A percentile compares a stretch with the other conserved stretches of the same genome.
These are phyloP conservation scores for Magallana nippona DNA, from an alignment of 2,888 invertebrate genomes.

Conservation along the genomic window DNA sequence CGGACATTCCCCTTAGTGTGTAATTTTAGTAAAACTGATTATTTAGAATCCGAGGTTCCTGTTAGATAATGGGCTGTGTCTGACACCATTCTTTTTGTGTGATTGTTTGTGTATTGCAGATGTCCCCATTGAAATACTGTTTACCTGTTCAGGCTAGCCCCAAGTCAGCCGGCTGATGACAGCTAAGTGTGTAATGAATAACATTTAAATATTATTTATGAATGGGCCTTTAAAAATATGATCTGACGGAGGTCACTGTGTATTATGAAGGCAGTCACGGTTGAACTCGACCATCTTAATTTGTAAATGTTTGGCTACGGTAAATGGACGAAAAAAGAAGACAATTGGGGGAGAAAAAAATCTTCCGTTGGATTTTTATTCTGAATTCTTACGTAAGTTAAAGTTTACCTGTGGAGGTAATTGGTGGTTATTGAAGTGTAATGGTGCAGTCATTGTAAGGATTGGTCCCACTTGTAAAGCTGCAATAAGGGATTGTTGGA, in stretches of 20 bases:
- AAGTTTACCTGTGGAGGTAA: conserved; percentile 29
- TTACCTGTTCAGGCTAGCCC: background rate
- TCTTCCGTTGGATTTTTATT: background rate
- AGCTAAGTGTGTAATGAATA: conserved; percentile 32
- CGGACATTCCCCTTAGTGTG: background rate
- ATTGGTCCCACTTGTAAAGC: conserved; percentile 8
- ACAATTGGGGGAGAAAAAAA: background rate
- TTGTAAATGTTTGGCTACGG: background rate
- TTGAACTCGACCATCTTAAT: background rate
- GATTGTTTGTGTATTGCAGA: conserved; percentile 23
- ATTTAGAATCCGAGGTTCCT: background rate
- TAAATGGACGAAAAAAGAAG: background rate
- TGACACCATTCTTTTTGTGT: background rate
- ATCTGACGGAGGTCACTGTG: conserved; percentile 29
- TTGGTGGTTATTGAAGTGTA: conserved; percentile 18
- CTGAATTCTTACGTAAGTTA: conserved; percentile 30
- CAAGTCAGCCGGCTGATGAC: conserved; percentile 19
- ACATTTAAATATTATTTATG: conserved; percentile 39
- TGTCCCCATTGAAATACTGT: background rate
- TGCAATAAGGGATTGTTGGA: conserved; percentile 26
- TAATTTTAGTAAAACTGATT: background rate
- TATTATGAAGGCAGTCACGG: conserved; percentile 22
- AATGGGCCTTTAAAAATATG: conserved; percentile 31
- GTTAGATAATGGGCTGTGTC: background rate
- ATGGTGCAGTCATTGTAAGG: conserved; percentile 14